These are phyloP conservation scores for Macrotrachela quadricornifera DNA, from an alignment of 1,140 invertebrate genomes.

Conservation along the genomic window DNA sequence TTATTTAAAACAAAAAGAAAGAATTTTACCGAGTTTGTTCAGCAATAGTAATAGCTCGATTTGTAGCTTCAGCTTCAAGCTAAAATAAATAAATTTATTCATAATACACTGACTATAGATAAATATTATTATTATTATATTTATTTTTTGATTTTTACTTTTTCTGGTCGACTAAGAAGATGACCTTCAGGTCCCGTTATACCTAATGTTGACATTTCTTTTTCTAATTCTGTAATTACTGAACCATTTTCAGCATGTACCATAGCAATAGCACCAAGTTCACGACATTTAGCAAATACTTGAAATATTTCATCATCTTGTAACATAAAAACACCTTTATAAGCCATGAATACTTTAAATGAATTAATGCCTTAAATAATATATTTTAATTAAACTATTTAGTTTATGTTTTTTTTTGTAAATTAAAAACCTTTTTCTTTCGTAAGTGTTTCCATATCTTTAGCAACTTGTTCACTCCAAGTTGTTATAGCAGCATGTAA, in stretches of 20 bases:
- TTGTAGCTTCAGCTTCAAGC: slow-evolving; percentile 84
- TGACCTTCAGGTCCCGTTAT: slow-evolving; percentile 88
- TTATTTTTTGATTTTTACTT: no score
- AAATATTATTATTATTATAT: no score
- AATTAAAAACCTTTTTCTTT: slow-evolving; percentile 31
- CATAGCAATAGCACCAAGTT: slow-evolving; percentile 51
- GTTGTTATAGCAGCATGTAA: slow-evolving; percentile 73
- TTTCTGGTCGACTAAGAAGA: slow-evolving; percentile 77
- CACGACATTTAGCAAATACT: slow-evolving; percentile 54
- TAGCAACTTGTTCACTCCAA: slow-evolving; percentile 45
- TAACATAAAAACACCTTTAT: slow-evolving; percentile 72
- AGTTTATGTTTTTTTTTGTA: no score
- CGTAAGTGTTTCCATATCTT: slow-evolving; percentile 40
- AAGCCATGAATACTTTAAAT: slow-evolving; percentile 89
- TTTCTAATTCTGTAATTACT: slow-evolving; percentile 55
- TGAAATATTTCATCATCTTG: slow-evolving; percentile 66
- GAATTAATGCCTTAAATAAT: slow-evolving; percentile 58
- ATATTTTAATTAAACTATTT: neutral
- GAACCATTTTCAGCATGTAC: slow-evolving; percentile 95
- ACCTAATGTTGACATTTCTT: slow-evolving; percentile 57
- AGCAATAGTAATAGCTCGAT: slow-evolving; percentile 78
- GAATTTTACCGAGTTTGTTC: slow-evolving; percentile 41
- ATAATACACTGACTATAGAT: no score
- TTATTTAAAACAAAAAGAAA: no score
- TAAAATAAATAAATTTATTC: slow-evolving; percentile 7